These are phyloP conservation scores for Trichoplusia ni DNA, from an alignment of 1,140 invertebrate genomes.

Conservation along the genomic window DNA sequence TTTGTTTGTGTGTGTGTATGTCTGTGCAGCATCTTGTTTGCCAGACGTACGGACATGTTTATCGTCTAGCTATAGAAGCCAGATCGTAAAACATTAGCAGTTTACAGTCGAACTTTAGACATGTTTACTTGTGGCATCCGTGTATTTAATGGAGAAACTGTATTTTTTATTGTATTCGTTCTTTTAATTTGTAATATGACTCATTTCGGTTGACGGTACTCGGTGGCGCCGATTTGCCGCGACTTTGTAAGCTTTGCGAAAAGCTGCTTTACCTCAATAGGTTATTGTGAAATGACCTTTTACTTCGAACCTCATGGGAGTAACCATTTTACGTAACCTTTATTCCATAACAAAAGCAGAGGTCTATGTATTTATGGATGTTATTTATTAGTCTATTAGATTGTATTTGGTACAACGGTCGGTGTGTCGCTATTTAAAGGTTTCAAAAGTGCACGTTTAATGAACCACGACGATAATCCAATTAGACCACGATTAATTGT, in stretches of 20 bases:
- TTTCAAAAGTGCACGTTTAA: conserved; percentile 5
- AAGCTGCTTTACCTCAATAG: conserved; percentile 46
- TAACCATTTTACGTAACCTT: conserved; percentile 42
- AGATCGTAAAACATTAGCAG: conserved; percentile 60
- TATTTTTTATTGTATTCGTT: conserved; percentile 14
- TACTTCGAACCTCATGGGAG: conserved; percentile 45
- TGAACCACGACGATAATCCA: conserved; percentile 16
- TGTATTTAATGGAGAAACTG: not conserved
- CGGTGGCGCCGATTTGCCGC: conserved; percentile 51
- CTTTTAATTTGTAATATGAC: conserved; percentile 21
- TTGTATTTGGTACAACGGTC: not conserved
- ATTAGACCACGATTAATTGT: conserved; percentile 31
- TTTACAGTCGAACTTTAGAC: conserved; percentile 48
- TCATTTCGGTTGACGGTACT: too few relatives aligned
- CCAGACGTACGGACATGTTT: conserved; percentile 60
- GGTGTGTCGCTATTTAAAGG: not conserved
- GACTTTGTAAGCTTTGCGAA: conserved; percentile 51
- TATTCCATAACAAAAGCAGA: conserved; percentile 38
- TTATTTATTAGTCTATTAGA: conserved; percentile 45
- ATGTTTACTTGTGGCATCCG: conserved; percentile 37
- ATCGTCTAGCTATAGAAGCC: conserved; percentile 57
- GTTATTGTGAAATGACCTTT: conserved; percentile 67
- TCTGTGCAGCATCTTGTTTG: conserved; percentile 63
- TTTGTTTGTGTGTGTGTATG: conserved; percentile 59
- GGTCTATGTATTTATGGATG: conserved; percentile 32